Conservation (phyloP, 2,888 invertebrate species). For the Dyspetes luteomarginatus region DNA sequence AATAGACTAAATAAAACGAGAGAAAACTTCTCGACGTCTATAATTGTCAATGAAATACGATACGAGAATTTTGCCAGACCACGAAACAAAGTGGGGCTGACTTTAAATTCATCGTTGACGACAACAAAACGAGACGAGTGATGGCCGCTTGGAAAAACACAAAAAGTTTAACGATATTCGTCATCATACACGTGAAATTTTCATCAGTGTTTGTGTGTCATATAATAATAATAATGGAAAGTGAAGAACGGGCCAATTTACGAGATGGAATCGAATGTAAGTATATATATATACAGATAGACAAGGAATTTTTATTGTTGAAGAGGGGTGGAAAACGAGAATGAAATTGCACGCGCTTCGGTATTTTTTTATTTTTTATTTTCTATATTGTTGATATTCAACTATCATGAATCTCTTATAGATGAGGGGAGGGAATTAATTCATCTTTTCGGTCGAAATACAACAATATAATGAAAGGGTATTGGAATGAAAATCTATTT, state of each 20-base stretch:
- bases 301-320: constrained; percentile 48
- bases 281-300: constrained; percentile 51
- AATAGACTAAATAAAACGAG: not conserved
- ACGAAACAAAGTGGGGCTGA: constrained; percentile 17
- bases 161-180: constrained; percentile 6
- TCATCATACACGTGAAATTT: too few species aligned
- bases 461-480: not conserved
- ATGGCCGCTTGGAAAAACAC: not conserved
- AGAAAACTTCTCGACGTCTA: constrained; percentile 67
- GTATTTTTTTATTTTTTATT: not conserved
- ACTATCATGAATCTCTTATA: not conserved
- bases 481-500: too few species aligned
- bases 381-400: not conserved
- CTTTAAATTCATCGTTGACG: constrained; percentile 59
- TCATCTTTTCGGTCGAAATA: not conserved
- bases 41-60: constrained; percentile 71
- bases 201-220: too few species aligned
- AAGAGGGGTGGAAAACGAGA: constrained; percentile 2
- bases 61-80: constrained; percentile 35
- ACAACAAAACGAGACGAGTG: not conserved
- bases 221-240: too few species aligned
- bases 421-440: not conserved
- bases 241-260: constrained; percentile 53
- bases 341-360: not conserved
- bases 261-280: constrained; percentile 56